Percentiles rank a stretch among this genome's conserved stretches.
These are phyloP conservation scores for Dicyrtoma fusca DNA, from an alignment of 2,888 invertebrate genomes.

Conservation along the genomic window DNA sequence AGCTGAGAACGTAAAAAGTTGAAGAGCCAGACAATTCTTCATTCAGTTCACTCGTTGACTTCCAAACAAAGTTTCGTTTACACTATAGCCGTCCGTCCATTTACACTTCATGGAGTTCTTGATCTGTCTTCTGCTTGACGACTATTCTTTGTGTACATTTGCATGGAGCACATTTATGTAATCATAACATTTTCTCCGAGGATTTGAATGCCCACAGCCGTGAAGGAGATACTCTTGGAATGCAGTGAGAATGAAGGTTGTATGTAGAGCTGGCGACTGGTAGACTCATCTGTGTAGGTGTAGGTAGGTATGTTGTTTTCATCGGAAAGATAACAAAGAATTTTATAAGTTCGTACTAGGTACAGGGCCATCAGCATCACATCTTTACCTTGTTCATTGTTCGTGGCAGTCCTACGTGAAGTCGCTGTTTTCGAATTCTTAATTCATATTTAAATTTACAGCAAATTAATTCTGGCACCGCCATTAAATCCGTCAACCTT, in stretches of 20 bases:
- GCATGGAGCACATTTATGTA: neutral
- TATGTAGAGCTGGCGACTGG: neutral
- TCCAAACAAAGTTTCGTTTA: conserved; percentile 41
- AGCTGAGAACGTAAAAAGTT: conserved; percentile 10
- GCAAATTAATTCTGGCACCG: no score
- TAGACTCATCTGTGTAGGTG: neutral
- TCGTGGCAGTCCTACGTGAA: no score
- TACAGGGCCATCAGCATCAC: no score
- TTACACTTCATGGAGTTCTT: conserved; percentile 37
- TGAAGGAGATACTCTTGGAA: neutral
- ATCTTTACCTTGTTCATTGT: no score
- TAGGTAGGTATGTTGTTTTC: no score
- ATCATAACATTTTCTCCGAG: neutral
- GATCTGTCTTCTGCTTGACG: conserved; percentile 7
- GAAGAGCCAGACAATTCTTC: conserved; percentile 24
- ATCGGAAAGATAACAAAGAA: no score
- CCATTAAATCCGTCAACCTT: no score
- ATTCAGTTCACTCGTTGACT: conserved; percentile 27
- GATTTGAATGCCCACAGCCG: no score
- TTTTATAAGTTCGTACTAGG: no score
- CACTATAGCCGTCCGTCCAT: conserved; percentile 42
- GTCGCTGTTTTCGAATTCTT: no score
- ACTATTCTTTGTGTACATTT: neutral
- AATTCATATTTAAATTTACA: no score
- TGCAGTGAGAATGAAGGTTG: neutral